phyloP scores from a whole-genome alignment of 2,113 vertebrate genomes.

The Elephas maximus region DNA sequence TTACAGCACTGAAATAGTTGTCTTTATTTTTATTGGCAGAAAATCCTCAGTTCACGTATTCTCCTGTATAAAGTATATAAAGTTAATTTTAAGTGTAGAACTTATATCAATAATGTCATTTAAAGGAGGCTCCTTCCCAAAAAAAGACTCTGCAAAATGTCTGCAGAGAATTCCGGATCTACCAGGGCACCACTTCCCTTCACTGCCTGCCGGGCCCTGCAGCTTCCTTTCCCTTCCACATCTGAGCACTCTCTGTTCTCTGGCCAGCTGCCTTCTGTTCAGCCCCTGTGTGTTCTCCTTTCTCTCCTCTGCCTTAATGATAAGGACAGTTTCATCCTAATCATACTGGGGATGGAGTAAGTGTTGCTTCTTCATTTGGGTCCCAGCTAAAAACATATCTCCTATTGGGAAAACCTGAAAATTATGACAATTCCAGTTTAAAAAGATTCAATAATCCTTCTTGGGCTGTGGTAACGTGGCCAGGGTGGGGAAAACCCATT shows the following conservation, averaged over 20 bases:
- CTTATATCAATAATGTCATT: constrained; percentile 54
- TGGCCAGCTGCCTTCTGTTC: constrained; percentile 62
- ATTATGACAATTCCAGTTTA: neutral
- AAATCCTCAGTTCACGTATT: constrained; percentile 53
- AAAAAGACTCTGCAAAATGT: neutral
- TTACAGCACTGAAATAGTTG: constrained; percentile 11
- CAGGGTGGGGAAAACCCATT: neutral
- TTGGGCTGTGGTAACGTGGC: neutral
- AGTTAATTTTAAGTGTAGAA: constrained; percentile 61
- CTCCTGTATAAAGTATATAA: constrained; percentile 42
- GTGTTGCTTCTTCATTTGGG: constrained; percentile 25
- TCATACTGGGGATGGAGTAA: neutral
- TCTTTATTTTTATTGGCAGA: constrained; percentile 75
- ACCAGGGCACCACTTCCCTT: neutral
- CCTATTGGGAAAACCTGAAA: constrained; percentile 7
- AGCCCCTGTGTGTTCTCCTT: constrained; percentile 17
- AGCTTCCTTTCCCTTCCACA: constrained; percentile 8
- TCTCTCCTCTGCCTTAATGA: constrained; percentile 43
- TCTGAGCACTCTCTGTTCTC: constrained; percentile 62
- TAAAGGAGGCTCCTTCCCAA: constrained; percentile 46
- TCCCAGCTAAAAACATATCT: constrained; percentile 16
- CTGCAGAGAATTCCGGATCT: constrained; percentile 34
- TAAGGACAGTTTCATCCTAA: constrained; percentile 42
- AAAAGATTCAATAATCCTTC: constrained; percentile 28
- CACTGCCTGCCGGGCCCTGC: neutral